Base-by-base conservation (phyloP, 2,113 vertebrate genomes). In the Strigops habroptila region DNA sequence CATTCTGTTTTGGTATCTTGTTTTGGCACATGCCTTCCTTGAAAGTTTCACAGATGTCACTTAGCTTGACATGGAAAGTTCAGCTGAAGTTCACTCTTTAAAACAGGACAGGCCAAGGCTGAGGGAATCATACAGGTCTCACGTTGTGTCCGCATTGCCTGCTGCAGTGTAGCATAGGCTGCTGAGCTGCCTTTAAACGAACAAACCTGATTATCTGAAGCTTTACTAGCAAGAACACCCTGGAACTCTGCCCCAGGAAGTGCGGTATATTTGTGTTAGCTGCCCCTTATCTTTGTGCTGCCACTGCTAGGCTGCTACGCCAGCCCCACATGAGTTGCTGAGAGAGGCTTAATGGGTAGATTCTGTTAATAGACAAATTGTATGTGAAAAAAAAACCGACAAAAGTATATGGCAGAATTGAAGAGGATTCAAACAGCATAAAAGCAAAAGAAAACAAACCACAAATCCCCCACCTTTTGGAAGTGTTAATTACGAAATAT, bases 381-480 rank as follows among this genome's bases (percentile, higher is more conserved):
- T 75, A 25, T 5, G 1, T 35, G 24, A 83, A 59, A 82, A 88
- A 12, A 12, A 35, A 86, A 80, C 49, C 37, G 5, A 31, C 33
- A 33, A 44, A 67, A 69, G 6, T n/a, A 18, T 31, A 18, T 15
- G 31, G 33, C 13, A 30, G 43, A 81, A 71, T 16, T 39, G 27
- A 77, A 68, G 25, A 75, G 25, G 35, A 55, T 55, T 88, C 44
- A 62, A 59, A 43, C 21, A 83, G 18, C 24, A n/a, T n/a, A 51
- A 90, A 93, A 37, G 11, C 27, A 9, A 25, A 67, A 65, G 28
- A 27, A 49, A 62, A 14, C 3, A 24, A 70, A 53, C 15, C 8
- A 16, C 35, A 19, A 15, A 27, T 35, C 37, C 9, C 5, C 10
- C 9, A 6, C 3, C 10, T 14, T 55, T 77, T 1, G 0, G 18